Base-by-base conservation (phyloP, 30 jellyfish, hydroid and myxozoan species). In the Chrysaora quinquecirrha region DNA sequence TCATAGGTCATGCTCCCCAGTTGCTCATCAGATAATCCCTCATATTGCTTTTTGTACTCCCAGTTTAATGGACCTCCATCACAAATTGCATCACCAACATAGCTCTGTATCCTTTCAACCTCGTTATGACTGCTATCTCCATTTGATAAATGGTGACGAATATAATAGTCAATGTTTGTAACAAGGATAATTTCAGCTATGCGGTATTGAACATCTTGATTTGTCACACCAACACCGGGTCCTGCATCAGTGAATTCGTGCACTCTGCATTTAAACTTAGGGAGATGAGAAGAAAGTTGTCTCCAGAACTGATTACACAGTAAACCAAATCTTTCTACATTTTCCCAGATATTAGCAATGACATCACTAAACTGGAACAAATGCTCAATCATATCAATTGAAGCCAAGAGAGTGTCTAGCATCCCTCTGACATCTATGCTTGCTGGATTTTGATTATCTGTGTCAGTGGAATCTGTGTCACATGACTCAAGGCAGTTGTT, bases 11-110 rank as follows among this genome's bases (percentile, higher is more conserved):
- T 74, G 29, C 49, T 27, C 28, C 34, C 14, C 34, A 48, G 50
- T 21, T 48, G 21, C 49, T 29, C 75, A 14, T 74, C 77, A 3
- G 76, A 3, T 60, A 74, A 48, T 3, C 86, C 86, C 60, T 74
- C 86, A 20, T 31, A 74, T 25, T 46, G 75, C 49, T 30, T 31
- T 48, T 74, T 74, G 22, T 74, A 74, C 74, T 49, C 86, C 86
- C 86, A 74, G 6, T 48, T 35, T 35, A 74, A 48, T 1, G 75
- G 56, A 22, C 43, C 86, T 1, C 86, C 77, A 49, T 74, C 86
- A 74, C 86, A 74, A 48, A 74, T 74, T n/a, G 86, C 86, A 74
- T 74, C 86, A 27, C 86, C 86, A 47, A 49, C 56, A 30, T 74
- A 74, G 29, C 86, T 74, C 31, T 74, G 77, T 30, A 74, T 49